Percentiles rank a stretch among this genome's conserved stretches.
Conservation (phyloP, 2,888 invertebrate genomes). For the Rhimphoctona megacephalus region DNA sequence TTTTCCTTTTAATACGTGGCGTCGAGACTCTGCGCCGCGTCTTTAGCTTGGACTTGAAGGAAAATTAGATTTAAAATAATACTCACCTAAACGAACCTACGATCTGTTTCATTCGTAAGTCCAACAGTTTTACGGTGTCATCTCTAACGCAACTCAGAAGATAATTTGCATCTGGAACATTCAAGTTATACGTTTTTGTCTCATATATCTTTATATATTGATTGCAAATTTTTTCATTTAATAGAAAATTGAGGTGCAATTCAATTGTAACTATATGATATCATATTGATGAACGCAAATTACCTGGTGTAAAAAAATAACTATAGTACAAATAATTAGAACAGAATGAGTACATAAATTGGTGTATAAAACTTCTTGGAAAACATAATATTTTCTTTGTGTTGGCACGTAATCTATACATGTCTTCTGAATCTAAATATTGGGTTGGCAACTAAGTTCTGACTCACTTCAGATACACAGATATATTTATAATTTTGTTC, state of each 20-base stretch:
- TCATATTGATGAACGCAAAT: background rate
- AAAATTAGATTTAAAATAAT: conserved; percentile 6
- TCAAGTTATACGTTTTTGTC: background rate
- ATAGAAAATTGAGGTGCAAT: background rate
- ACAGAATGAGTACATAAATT: background rate
- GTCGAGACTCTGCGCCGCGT: too few relatives aligned
- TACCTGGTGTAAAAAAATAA: background rate
- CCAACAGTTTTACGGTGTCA: conserved; percentile 97
- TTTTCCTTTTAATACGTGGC: background rate
- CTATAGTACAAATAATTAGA: background rate
- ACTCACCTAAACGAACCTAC: conserved; percentile 95
- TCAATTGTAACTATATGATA: background rate
- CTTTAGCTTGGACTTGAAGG: background rate
- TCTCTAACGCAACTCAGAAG: conserved; percentile 97
- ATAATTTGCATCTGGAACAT: conserved; percentile 92
- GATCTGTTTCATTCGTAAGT: conserved; percentile 97
- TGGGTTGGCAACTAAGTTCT: too few relatives aligned
- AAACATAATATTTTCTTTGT: background rate
- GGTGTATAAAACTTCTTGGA: background rate
- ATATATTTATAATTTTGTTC: too few relatives aligned
- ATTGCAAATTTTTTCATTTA: background rate
- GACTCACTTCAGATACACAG: too few relatives aligned
- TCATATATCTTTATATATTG: background rate
- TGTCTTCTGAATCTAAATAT: background rate
- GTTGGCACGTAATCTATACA: background rate